Conservation (phyloP, 2,113 vertebrate genomes). For the Columbina picui region DNA sequence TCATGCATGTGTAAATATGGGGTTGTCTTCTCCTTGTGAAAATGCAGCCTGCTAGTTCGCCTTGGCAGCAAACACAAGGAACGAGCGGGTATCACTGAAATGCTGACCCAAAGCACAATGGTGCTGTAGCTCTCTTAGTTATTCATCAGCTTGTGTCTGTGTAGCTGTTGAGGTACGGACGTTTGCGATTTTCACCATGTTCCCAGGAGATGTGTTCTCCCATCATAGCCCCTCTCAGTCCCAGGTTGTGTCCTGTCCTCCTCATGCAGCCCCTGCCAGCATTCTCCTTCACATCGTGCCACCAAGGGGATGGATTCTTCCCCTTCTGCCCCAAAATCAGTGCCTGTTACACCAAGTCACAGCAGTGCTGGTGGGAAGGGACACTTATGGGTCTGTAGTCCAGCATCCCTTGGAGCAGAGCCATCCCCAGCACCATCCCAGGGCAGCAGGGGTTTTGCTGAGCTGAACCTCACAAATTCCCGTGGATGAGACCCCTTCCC, state of each 20-base stretch:
- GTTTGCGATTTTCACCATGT: neutral
- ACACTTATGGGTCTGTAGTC: rapidly evolving
- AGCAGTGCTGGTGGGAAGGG: neutral
- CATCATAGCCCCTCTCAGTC: neutral
- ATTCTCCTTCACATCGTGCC: rapidly evolving
- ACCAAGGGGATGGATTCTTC: rapidly evolving
- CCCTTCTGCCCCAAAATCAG: neutral
- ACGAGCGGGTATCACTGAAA: neutral
- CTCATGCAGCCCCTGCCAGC: neutral
- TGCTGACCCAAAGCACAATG: rapidly evolving
- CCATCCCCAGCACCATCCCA: neutral
- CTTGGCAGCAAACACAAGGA: neutral
- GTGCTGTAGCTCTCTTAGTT: neutral
- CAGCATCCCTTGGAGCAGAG: neutral
- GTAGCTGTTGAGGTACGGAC: neutral
- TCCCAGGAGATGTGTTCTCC: neutral
- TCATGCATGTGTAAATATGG: rapidly evolving
- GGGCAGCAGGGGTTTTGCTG: neutral
- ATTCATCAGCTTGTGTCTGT: neutral
- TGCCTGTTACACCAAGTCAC: no score
- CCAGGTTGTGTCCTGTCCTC: neutral
- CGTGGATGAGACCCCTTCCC: neutral
- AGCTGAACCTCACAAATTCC: neutral
- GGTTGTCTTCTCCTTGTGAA: neutral
- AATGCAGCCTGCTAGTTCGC: neutral